Conservation (phyloP, 1,140 invertebrate species). For the Sinonovacula constricta region DNA sequence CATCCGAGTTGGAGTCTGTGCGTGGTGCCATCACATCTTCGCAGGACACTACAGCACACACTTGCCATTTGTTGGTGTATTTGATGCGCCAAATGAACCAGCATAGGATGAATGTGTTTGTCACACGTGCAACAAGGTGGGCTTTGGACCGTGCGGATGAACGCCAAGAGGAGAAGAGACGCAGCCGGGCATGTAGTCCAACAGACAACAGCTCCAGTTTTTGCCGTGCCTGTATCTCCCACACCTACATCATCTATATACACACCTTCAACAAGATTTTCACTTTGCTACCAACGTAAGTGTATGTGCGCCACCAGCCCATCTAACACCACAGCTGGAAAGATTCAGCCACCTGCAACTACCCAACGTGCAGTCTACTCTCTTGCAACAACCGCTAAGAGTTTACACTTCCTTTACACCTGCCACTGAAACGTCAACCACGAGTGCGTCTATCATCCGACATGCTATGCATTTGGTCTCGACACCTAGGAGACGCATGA, state of each 20-base stretch:
- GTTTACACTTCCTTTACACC: constrained; percentile 17
- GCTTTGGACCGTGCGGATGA: constrained; percentile 18
- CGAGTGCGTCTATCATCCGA: no score
- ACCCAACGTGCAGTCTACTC: constrained; percentile 31
- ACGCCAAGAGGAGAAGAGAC: constrained; percentile 20
- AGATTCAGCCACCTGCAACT: constrained; percentile 28
- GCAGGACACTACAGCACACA: constrained; percentile 10
- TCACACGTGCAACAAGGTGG: no score
- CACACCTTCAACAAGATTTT: constrained; percentile 20
- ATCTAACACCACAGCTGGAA: no score
- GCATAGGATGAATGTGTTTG: constrained; percentile 27
- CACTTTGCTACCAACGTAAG: constrained; percentile 17
- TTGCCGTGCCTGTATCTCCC: constrained; percentile 18
- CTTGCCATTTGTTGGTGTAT: constrained; percentile 22
- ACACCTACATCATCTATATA: no score
- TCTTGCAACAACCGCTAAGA: constrained; percentile 22
- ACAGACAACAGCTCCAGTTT: constrained; percentile 15
- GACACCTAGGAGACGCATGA: constrained; percentile 14
- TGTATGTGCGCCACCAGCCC: no score
- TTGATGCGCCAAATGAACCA: constrained; percentile 32
- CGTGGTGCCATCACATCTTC: constrained; percentile 31
- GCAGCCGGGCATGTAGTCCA: constrained; percentile 19
- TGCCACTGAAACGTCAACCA: no score
- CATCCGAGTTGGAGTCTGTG: constrained; percentile 32
- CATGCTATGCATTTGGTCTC: constrained; percentile 23